Evolutionary conservation across 2,888 invertebrate genomes (phyloP).

Genomic region (Escarpia spicata): DNA sequence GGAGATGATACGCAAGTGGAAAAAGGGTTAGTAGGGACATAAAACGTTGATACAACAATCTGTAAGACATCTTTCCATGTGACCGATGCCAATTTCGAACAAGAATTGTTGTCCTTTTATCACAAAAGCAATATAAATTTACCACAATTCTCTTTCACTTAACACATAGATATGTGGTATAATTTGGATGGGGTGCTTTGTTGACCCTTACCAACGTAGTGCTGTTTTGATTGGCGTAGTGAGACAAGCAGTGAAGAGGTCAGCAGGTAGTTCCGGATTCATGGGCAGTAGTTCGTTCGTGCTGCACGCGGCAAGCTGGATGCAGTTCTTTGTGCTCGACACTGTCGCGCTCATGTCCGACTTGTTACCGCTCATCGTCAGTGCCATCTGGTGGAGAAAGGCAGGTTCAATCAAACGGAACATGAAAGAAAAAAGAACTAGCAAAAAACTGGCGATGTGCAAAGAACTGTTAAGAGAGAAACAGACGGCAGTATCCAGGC

Average conservation of each 20-base stretch:
- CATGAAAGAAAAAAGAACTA: too few relatives aligned
- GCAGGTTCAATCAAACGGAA: not conserved
- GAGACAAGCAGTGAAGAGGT: slow-evolving; percentile 95
- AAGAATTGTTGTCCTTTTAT: not conserved
- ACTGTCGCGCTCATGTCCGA: not conserved
- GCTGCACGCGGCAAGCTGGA: slow-evolving; percentile 95
- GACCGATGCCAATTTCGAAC: not conserved
- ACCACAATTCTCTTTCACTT: not conserved
- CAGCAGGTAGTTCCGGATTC: slow-evolving; percentile 97
- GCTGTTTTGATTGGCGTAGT: slow-evolving; percentile 98
- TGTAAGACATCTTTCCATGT: too few relatives aligned
- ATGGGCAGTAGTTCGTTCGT: slow-evolving; percentile 93
- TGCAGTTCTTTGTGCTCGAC: slow-evolving; percentile 78
- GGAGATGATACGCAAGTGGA: too few relatives aligned
- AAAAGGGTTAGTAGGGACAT: too few relatives aligned
- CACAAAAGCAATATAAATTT: too few relatives aligned
- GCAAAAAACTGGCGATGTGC: not conserved
- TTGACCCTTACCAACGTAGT: slow-evolving; percentile 77
- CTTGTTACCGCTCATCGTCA: not conserved
- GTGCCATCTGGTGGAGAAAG: not conserved
- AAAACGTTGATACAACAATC: too few relatives aligned
- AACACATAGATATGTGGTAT: not conserved
- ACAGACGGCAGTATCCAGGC: not conserved
- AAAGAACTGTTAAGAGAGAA: not conserved
- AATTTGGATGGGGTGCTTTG: slow-evolving; percentile 27